A percentile compares a stretch with the other conserved stretches of the same genome.
These are phyloP conservation scores for Equus przewalskii DNA, from an alignment of 2,113 vertebrate species.

Conservation along the genomic window DNA sequence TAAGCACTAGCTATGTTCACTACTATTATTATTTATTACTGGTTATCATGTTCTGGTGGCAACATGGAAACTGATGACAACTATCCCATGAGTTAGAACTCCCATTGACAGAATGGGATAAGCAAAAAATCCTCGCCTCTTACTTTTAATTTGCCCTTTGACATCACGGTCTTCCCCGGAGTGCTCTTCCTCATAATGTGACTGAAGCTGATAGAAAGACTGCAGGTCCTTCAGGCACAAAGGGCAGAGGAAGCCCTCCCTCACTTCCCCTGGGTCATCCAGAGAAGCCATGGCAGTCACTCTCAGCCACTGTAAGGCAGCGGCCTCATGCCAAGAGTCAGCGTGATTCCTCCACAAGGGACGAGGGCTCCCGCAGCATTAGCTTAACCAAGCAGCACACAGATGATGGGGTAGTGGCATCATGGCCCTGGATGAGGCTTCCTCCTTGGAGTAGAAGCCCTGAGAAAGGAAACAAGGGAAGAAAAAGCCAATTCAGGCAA, in stretches of 20 bases:
- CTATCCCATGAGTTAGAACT: not conserved
- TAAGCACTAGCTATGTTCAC: not conserved
- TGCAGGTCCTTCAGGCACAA: constrained; percentile 97
- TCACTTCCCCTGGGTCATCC: constrained; percentile 93
- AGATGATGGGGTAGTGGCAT: not conserved
- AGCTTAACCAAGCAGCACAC: not conserved
- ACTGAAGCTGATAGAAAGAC: constrained; percentile 96
- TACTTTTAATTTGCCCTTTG: constrained; percentile 95
- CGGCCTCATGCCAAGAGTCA: constrained; percentile 65
- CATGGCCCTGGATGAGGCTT: not conserved
- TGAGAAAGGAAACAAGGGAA: not conserved
- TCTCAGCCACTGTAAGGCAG: not conserved
- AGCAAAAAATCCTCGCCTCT: constrained; percentile 62
- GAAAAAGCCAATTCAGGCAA: not conserved
- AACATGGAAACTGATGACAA: not conserved
- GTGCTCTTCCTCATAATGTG: constrained; percentile 98
- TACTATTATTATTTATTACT: not conserved
- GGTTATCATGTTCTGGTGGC: not conserved
- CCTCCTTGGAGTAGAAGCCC: constrained; percentile 53
- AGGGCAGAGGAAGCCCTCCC: constrained; percentile 98
- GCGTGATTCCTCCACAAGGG: not conserved
- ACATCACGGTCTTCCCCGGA: constrained; percentile 93
- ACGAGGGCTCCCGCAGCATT: not conserved
- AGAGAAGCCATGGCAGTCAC: constrained; percentile 92
- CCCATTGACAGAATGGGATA: not conserved